A percentile compares a stretch with the other conserved stretches of the same genome.
These are phyloP conservation scores for Margaritifera margaritifera DNA, from an alignment of 2,888 invertebrate species.

Conservation along the genomic window DNA sequence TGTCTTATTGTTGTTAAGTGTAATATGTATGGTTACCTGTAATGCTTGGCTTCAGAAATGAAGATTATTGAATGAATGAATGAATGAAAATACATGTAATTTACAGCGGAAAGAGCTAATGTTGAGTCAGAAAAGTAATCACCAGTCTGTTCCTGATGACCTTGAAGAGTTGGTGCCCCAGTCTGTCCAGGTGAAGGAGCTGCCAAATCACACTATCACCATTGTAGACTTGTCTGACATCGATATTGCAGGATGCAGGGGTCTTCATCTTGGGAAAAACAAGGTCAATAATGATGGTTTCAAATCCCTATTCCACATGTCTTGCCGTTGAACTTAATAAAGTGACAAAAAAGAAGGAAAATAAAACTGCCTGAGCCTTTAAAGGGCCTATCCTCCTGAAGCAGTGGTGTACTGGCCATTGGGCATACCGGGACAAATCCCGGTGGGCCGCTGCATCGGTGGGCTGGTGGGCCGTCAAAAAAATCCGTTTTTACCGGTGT, in stretches of 20 bases:
- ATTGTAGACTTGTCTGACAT: constrained; percentile 63
- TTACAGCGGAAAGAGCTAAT: constrained; percentile 47
- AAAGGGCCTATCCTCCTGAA: too few relatives aligned
- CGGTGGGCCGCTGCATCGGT: too few relatives aligned
- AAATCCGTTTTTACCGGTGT: too few relatives aligned
- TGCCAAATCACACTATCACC: constrained; percentile 64
- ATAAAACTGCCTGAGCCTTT: too few relatives aligned
- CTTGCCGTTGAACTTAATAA: too few relatives aligned
- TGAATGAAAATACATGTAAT: background rate
- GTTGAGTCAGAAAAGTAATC: constrained; percentile 24
- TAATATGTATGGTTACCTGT: too few relatives aligned
- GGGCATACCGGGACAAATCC: too few relatives aligned
- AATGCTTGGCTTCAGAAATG: background rate
- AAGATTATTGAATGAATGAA: background rate
- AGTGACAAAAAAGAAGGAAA: too few relatives aligned
- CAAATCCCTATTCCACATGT: too few relatives aligned
- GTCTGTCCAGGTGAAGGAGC: constrained; percentile 42
- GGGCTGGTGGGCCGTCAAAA: too few relatives aligned
- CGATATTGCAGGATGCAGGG: constrained; percentile 56
- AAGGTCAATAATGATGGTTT: constrained; percentile 32
- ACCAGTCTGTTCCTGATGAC: constrained; percentile 46
- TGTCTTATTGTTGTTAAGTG: too few relatives aligned
- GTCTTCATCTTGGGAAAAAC: constrained; percentile 55
- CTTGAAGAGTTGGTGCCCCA: constrained; percentile 38
- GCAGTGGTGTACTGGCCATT: too few relatives aligned